Base-by-base conservation (phyloP, 2,113 vertebrate genomes). In the Caracal caracal region DNA sequence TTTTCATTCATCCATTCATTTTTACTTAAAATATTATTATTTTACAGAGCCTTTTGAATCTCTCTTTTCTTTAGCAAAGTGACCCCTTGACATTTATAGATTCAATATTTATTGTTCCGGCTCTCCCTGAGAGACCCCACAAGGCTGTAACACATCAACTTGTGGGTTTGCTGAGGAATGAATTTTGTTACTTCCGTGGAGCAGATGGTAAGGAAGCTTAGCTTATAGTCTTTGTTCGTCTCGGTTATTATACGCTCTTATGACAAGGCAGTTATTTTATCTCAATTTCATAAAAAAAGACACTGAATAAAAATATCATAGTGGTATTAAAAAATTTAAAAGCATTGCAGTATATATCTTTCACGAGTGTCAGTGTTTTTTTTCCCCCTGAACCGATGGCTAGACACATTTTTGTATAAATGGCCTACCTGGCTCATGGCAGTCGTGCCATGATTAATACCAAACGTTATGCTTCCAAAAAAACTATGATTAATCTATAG, bases 21-120 rank as follows among this genome's bases (percentile, higher is more conserved):
- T 95, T 95, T 85, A 95, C 51, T 95, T 85, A 89, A 86, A 94
- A 95, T 24, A 66, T 79, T 75, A 53, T 49, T 86, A 71, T 66
- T 97, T 95, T 66, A 92, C 15, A 80, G 1, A 10, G 10, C 30
- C 37, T 90, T 76, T 61, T 83, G 51, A 94, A 73, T 40, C 24
- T 90, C 22, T 78, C 40, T 93, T 97, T 94, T 37, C 75, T 90
- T 84, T 71, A 76, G 56, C 53, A 93, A 88, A 90, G 9, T 88
- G 56, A 70, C 17, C 30, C 35, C 37, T 11, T 94, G 43, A 66
- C 49, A 92, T 96, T 59, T 76, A 85, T 9, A 93, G 65, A 90
- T 84, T 65, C 65, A 86, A 61, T 71, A 93, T 96, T 71, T 80
- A 80, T 53, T 71, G 51, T 56, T 80, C 89, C 24, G 30, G 20